Evolutionary conservation across 1,140 invertebrate genomes (phyloP).

Genomic region (Atta cephalotes): DNA sequence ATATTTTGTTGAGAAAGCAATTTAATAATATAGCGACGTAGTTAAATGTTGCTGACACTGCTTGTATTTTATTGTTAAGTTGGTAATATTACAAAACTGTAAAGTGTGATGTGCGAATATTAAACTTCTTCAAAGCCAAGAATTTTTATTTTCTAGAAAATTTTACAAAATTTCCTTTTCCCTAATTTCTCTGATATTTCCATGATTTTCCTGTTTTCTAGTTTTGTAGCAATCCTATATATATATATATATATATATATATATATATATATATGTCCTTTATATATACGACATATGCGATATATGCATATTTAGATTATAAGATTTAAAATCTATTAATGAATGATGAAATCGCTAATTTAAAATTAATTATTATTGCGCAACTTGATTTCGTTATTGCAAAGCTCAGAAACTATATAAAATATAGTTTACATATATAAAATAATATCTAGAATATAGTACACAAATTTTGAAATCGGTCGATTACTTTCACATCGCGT

Average conservation of each 20-base stretch:
- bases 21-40: too few relatives aligned
- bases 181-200: too few relatives aligned
- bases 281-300: not conserved
- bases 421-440: not conserved
- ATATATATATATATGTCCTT: not conserved
- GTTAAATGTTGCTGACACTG: too few relatives aligned
- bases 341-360: not conserved
- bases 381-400: not conserved
- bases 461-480: slow-evolving; percentile 12
- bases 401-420: not conserved
- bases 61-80: too few relatives aligned
- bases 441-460: not conserved
- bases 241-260: not conserved
- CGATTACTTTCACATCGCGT: slow-evolving; percentile 45
- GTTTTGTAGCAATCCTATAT: too few relatives aligned
- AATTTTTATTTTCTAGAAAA: too few relatives aligned
- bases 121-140: too few relatives aligned
- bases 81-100: too few relatives aligned
- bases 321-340: not conserved
- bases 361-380: slow-evolving; percentile 16
- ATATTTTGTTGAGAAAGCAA: too few relatives aligned
- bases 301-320: not conserved
- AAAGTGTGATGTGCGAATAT: too few relatives aligned
- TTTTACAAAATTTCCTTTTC: too few relatives aligned
- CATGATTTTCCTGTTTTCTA: too few relatives aligned